Evolutionary conservation across 30 jellyfish, hydroid and myxozoan species (phyloP).

Genomic region (Mastigias papua): DNA sequence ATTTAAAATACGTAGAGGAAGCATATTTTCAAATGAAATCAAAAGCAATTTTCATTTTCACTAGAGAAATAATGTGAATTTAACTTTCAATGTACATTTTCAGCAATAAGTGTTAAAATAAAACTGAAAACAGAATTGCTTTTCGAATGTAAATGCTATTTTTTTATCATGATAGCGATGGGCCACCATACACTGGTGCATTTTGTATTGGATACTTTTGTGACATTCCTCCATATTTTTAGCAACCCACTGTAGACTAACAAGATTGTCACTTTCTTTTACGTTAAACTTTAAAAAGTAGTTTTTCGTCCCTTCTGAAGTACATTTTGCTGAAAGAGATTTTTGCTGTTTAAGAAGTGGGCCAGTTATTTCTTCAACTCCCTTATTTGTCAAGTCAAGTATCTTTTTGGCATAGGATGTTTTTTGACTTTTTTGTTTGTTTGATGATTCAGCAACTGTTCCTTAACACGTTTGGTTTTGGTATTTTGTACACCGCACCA

Average conservation of each 20-base stretch:
- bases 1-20: too few relatives aligned
- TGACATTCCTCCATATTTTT: conserved; percentile 17
- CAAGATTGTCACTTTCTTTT: conserved; percentile 1
- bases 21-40: too few relatives aligned
- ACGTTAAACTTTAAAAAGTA: not conserved
- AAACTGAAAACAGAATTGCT: too few relatives aligned
- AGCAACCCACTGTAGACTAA: conserved; percentile 1
- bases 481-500: not conserved
- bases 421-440: not conserved
- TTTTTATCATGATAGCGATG: too few relatives aligned
- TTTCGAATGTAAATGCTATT: too few relatives aligned
- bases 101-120: too few relatives aligned
- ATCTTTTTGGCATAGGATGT: not conserved
- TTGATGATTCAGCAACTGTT: not conserved
- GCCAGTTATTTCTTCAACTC: not conserved
- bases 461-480: not conserved
- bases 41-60: too few relatives aligned
- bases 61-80: too few relatives aligned
- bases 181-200: conserved; percentile 11
- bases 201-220: conserved; percentile 10
- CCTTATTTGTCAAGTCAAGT: not conserved
- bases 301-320: not conserved
- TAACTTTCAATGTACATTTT: too few relatives aligned
- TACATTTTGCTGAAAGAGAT: not conserved
- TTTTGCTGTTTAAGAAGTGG: not conserved